Evolutionary conservation across 2,888 invertebrate species (phyloP), one percentile per base, ranked within the genome.

Genomic region (Rhogogaster chlorosoma): DNA sequence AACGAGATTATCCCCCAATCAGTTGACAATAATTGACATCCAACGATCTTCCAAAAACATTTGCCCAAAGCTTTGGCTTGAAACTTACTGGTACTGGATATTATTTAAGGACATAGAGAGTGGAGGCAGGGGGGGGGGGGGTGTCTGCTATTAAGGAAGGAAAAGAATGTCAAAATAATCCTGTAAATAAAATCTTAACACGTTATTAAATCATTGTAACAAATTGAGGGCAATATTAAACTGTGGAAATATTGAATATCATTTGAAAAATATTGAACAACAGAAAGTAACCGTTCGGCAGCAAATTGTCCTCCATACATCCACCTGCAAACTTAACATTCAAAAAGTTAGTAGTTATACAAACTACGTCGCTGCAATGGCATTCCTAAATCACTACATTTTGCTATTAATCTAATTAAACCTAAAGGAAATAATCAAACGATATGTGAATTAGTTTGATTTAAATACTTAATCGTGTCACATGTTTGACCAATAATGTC

Each of bases 321-420:
- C 90, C 91, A 92, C 90, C 92, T 92, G 92, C 88, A 90, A 92
- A 92, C 92, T 92, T 90, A 92, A 92, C 91, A 92, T 90, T 88
- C 84, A 88, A 85, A 85, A 86, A 86, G 86, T 90, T 89, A 91
- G 89, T 88, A 61, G 61, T 80, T 73, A 61, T 57, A 80, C 49
- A 32, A 61, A 61, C 57, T 80, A 80, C 57, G 49, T 36, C 10
- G 22, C n/a, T 26, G 36, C 36, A 61, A 61, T 38, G 80, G 49
- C 57, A 80, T 57, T 49, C 10, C 38, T 3, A 61, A 38, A 15
- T 12, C n/a, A 38, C n/a, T 12, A 18, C 1, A 57, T 22, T 10
- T 57, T 22, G 22, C 22, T 1, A 57, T n/a, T 9, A 57, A 57
- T 57, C 9, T 22, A 57, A 22, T 15, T 57, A 22, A 57, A 57